These are phyloP conservation scores for Hiodon tergisus DNA, from an alignment of 2,113 vertebrate species.

Conservation along the genomic window DNA sequence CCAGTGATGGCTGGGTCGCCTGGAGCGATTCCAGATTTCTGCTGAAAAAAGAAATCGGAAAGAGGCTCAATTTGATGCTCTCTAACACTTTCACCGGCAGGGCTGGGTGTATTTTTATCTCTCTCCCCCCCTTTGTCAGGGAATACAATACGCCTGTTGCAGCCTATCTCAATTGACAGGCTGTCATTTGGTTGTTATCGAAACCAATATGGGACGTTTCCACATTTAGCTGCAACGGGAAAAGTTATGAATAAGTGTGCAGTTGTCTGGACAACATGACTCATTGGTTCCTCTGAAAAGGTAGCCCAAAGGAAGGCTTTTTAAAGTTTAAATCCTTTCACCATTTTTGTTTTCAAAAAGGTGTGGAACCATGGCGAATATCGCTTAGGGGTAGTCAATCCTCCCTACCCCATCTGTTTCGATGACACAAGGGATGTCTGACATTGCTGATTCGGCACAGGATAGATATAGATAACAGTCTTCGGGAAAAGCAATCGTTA, in stretches of 20 bases:
- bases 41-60: constrained; percentile 15
- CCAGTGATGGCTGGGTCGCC: constrained; percentile 27
- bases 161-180: constrained; percentile 30
- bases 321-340: background rate
- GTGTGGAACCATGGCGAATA: background rate
- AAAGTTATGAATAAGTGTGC: background rate
- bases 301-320: background rate
- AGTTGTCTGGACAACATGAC: background rate
- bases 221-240: background rate
- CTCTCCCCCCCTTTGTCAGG: background rate
- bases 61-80: constrained; percentile 1
- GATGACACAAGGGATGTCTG: background rate
- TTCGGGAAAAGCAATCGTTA: background rate
- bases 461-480: background rate
- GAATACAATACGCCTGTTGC: constrained; percentile 21
- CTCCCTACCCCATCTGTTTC: background rate
- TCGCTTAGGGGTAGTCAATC: background rate
- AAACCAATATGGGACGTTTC: background rate
- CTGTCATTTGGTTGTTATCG: constrained; percentile 33
- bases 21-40: constrained; percentile 20
- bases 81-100: constrained; percentile 6
- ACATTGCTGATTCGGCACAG: background rate
- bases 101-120: background rate
- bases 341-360: background rate
- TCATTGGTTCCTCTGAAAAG: background rate